Conservation (phyloP, 2,888 invertebrate species). For the Lasioglossum malachurum region DNA sequence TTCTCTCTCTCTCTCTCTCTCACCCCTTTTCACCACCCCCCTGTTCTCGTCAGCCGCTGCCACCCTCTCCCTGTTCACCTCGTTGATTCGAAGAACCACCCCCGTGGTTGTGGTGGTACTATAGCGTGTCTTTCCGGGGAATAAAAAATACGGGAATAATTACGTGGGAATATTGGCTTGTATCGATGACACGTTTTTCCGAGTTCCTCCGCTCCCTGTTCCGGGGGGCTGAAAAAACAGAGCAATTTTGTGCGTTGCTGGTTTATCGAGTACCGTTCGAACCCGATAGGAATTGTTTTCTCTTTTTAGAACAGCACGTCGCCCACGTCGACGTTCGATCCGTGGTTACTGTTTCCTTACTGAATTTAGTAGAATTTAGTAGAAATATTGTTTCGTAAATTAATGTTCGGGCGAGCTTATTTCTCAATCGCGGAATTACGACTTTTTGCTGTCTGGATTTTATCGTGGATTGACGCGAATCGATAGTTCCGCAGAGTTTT, state of each 20-base stretch:
- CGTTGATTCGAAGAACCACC: slow-evolving; percentile 22
- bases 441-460: not conserved
- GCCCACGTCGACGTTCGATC: not conserved
- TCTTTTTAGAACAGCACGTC: not conserved
- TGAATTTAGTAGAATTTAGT: not conserved
- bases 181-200: slow-evolving; percentile 11
- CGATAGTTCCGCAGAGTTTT: not conserved
- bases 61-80: slow-evolving; percentile 5
- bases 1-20: slow-evolving; percentile 16
- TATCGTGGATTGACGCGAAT: not conserved
- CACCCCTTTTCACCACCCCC: too few relatives aligned
- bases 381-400: not conserved
- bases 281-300: too few relatives aligned
- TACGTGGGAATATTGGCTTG: slow-evolving; percentile 3
- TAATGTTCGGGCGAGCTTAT: not conserved
- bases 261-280: not conserved
- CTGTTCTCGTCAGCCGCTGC: not conserved
- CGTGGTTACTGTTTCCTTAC: not conserved
- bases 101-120: not conserved
- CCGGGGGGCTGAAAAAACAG: not conserved
- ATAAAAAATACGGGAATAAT: slow-evolving; percentile 28
- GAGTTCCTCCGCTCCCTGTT: not conserved
- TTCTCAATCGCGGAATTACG: not conserved
- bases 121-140: not conserved
- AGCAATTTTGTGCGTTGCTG: slow-evolving; percentile 2